Evolutionary conservation across 2,113 vertebrate genomes (phyloP).

Genomic region (Tetrao urogallus): DNA sequence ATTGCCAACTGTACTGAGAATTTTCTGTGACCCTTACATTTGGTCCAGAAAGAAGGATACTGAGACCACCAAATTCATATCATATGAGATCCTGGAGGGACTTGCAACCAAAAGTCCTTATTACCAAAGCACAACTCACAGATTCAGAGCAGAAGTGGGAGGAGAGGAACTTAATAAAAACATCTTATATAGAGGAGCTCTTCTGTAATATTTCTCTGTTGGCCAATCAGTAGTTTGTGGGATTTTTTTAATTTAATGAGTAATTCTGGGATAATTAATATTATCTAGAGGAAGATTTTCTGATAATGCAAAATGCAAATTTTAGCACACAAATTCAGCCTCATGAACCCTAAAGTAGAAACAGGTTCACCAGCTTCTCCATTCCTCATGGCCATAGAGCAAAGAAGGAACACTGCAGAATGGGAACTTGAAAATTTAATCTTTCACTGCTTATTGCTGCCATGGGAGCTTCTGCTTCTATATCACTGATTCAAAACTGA

Average conservation of each 20-base stretch:
- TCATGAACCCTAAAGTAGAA: background rate
- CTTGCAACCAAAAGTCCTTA: slow-evolving; percentile 44
- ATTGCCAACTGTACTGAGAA: slow-evolving; percentile 4
- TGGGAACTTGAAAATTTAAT: background rate
- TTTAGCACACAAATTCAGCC: background rate
- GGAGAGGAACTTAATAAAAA: background rate
- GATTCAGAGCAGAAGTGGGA: background rate
- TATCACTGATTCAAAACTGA: background rate
- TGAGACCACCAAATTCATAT: slow-evolving; percentile 2
- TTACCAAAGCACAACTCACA: slow-evolving; percentile 9
- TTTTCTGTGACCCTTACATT: slow-evolving; percentile 24
- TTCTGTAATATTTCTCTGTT: slow-evolving; percentile 15
- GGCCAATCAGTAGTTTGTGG: background rate
- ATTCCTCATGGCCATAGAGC: background rate
- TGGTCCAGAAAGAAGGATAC: slow-evolving; percentile 17
- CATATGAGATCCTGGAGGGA: slow-evolving; percentile 38
- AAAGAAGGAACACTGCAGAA: background rate
- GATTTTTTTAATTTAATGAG: background rate
- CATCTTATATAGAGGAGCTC: background rate
- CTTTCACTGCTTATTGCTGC: background rate
- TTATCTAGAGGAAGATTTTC: background rate
- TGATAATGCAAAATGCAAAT: background rate
- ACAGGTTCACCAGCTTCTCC: background rate
- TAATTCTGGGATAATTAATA: background rate
- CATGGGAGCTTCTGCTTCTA: background rate